A percentile compares a stretch with the other conserved stretches of the same genome.
These are phyloP conservation scores for Psilopogon haemacephalus DNA, from an alignment of 2,113 vertebrate genomes.

Conservation along the genomic window DNA sequence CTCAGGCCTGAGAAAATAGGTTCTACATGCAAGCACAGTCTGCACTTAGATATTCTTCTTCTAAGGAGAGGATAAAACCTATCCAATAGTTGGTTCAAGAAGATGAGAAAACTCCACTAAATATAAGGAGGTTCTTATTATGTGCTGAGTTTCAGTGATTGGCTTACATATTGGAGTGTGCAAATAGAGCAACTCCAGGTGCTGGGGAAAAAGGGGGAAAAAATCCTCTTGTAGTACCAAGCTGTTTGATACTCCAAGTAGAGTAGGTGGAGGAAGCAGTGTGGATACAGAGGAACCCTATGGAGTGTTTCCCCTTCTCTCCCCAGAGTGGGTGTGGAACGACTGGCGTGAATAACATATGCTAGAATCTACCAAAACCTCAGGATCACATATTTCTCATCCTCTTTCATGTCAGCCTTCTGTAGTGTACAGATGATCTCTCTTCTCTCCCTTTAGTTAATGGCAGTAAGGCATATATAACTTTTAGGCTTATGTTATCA, in stretches of 20 bases:
- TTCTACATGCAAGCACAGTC: not conserved
- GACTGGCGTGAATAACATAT: not conserved
- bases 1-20: not conserved
- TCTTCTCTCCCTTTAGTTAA: not conserved
- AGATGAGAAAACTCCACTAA: not conserved
- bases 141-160: accelerated
- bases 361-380: not conserved
- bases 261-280: not conserved
- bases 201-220: not conserved
- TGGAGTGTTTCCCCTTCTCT: not conserved
- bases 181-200: not conserved
- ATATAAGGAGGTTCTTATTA: not conserved
- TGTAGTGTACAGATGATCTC: not conserved
- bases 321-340: not conserved
- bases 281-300: not conserved
- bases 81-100: not conserved
- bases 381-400: slow-evolving; percentile 19
- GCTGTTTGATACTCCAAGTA: not conserved
- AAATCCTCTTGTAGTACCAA: not conserved
- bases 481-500: not conserved
- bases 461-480: not conserved
- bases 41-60: not conserved
- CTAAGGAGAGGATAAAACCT: not conserved
- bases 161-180: not conserved
- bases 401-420: not conserved